These are phyloP conservation scores for Turritopsis rubra DNA, from an alignment of 30 jellyfish, hydroid and myxozoan species.

Conservation along the genomic window DNA sequence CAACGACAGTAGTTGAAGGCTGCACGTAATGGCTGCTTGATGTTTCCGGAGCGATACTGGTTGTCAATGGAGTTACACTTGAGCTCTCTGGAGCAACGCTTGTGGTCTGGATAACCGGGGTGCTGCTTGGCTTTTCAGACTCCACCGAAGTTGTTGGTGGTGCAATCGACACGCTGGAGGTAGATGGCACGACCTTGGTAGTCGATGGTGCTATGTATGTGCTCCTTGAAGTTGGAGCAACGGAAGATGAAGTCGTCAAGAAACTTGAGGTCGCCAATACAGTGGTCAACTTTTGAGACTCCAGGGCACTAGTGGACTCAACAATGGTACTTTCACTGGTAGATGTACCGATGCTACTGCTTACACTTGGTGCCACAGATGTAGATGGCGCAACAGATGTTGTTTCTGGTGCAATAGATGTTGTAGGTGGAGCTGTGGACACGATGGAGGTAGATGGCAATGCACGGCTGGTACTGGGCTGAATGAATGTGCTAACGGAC, in stretches of 20 bases:
- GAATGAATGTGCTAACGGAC: background rate
- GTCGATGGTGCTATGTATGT: background rate
- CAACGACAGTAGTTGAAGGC: slow-evolving; percentile 9
- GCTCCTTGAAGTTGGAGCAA: background rate
- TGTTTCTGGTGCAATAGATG: slow-evolving; percentile 29
- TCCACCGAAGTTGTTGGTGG: background rate
- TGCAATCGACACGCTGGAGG: background rate
- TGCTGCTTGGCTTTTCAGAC: background rate
- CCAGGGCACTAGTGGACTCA: background rate
- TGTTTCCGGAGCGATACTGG: slow-evolving; percentile 14
- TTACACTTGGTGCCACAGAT: slow-evolving; percentile 13
- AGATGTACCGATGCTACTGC: background rate
- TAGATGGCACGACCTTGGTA: background rate
- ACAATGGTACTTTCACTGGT: background rate
- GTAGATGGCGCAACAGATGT: slow-evolving; percentile 26
- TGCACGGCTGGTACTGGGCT: background rate
- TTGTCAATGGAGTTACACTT: slow-evolving; percentile 2
- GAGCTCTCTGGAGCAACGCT: background rate
- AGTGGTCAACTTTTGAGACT: background rate
- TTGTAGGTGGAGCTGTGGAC: slow-evolving; percentile 28
- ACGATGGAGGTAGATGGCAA: background rate
- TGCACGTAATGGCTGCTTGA: slow-evolving; percentile 10
- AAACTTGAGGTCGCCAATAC: background rate
- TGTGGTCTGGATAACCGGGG: background rate
- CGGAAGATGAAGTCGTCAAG: background rate